phyloP scores from a whole-genome alignment of 2,113 vertebrate species.

The Lycocorax pyrrhopterus region DNA sequence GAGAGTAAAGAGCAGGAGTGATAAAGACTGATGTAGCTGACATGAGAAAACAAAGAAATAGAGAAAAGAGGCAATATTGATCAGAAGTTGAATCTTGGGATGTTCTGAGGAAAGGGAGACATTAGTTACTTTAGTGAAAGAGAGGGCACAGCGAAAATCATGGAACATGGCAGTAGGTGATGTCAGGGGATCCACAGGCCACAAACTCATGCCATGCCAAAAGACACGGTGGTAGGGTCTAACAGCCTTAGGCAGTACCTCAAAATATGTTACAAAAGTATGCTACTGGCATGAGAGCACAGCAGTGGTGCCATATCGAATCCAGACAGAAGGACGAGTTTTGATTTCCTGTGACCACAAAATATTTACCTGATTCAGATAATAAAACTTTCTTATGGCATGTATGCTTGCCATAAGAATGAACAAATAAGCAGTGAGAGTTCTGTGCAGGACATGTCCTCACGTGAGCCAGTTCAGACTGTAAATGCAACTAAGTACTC shows the following conservation, averaged over 20 bases:
- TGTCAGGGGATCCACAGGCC: background rate
- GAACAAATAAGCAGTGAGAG: background rate
- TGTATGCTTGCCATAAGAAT: background rate
- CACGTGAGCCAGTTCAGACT: background rate
- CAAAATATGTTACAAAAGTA: background rate
- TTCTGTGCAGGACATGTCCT: background rate
- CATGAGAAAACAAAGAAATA: background rate
- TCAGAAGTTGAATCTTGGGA: background rate
- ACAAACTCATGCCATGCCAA: background rate
- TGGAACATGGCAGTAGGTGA: background rate
- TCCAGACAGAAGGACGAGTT: background rate
- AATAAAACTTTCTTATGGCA: background rate
- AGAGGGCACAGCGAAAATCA: background rate
- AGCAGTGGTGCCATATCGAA: background rate
- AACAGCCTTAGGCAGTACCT: background rate
- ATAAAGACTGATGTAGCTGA: background rate
- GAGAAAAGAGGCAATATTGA: background rate
- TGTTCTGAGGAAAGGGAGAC: background rate
- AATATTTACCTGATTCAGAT: background rate
- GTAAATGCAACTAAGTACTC: background rate
- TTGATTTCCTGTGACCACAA: background rate
- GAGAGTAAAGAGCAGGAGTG: background rate
- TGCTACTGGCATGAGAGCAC: background rate
- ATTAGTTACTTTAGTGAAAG: background rate
- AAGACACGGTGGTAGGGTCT: background rate